Base-by-base conservation (phyloP, 2,113 vertebrate species). In the Natator depressus region DNA sequence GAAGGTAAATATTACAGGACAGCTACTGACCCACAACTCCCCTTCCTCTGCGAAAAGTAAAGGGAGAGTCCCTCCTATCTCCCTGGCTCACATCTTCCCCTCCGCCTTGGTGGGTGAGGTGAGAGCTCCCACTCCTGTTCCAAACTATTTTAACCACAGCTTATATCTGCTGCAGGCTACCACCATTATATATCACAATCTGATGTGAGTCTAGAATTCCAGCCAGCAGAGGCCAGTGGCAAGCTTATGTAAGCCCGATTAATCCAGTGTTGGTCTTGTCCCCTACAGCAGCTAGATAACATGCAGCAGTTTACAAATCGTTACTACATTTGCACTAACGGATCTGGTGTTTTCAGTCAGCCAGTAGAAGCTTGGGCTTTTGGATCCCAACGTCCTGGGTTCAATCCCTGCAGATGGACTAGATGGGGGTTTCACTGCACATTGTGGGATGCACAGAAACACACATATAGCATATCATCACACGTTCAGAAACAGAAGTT, bases 381-480 rank as follows among this genome's bases (percentile, higher is more conserved):
- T 90, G 13, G 54, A 95, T 81, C 82, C 9, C 12, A 81, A 1
- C 24, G 46, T 88, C 53, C 47, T 80, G 54, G 35, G 19, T 57
- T 78, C 85, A 88, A 91, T 35, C 31, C 31, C 16, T 20, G 9
- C 22, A 91, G 84, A 85, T 1, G 65, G 50, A 89, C 11, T 12
- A 5, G 20, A 69, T 46, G 5, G 79, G 6, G 5, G 89, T 87
- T 17, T 51, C 84, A 8, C 42, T 85, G 87, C 29, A 57, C 1
- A 14, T 81, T 93, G 83, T 42, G 80, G 80, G 87, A 96, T 53
- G 27, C 78, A 87, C 19, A 90, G 54, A 90, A 90, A 92, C 49
- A 79, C 9, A 72, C 10, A 11, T 38, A 19, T 22, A 19, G 65
- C 17, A 10, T 38, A 22, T 51, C 88, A 85, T 47, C 81, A 17